These are phyloP conservation scores for Orycteropus afer DNA, from an alignment of 2,113 vertebrate species.

Conservation along the genomic window DNA sequence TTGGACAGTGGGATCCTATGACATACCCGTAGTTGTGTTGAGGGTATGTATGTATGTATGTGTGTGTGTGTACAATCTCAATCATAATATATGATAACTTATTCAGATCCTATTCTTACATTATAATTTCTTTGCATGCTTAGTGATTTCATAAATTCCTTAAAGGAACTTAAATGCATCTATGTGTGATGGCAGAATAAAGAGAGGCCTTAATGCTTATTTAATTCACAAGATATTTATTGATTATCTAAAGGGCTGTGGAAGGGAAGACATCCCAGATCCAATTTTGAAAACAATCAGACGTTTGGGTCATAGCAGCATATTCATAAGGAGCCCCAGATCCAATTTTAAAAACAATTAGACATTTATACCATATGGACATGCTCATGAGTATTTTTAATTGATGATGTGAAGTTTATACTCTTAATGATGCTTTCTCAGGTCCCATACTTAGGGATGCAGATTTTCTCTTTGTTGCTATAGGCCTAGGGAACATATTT, in stretches of 20 bases:
- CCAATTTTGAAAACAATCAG: not conserved
- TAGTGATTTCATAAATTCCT: not conserved
- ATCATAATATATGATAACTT: not conserved
- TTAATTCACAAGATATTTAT: not conserved
- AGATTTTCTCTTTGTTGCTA: slow-evolving; percentile 24
- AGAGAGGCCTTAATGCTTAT: not conserved
- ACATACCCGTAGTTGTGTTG: not conserved
- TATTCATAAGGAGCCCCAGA: not conserved
- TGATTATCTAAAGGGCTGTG: not conserved
- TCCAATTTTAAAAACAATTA: not conserved
- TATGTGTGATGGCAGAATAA: not conserved
- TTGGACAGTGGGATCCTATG: not conserved
- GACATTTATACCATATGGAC: not conserved
- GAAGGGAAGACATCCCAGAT: not conserved
- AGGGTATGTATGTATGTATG: too few relatives aligned
- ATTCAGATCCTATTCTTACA: slow-evolving; percentile 5
- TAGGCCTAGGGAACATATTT: not conserved
- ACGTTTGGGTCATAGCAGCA: not conserved
- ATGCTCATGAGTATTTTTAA: slow-evolving; percentile 42
- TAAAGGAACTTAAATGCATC: not conserved
- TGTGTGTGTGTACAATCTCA: too few relatives aligned
- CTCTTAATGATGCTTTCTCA: slow-evolving; percentile 22
- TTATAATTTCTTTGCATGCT: slow-evolving; percentile 2
- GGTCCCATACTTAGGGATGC: not conserved
- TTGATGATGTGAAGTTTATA: not conserved